Evolutionary conservation across 2,113 vertebrate species (phyloP), one percentile per base, ranked within the genome.

Genomic region (Boulengeromyrus knoepffleri): DNA sequence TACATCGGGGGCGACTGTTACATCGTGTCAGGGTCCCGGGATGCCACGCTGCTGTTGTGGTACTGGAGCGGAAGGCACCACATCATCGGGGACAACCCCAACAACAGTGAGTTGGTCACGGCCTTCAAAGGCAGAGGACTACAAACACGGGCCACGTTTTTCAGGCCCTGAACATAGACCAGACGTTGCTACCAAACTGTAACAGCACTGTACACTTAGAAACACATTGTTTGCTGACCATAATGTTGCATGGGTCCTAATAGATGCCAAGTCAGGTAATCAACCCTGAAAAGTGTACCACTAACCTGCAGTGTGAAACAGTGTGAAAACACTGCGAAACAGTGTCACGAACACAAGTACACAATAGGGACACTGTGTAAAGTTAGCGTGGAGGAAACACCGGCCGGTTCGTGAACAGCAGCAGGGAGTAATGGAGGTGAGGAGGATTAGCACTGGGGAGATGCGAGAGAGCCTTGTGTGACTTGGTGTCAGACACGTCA

Each of bases 1-100:
- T 99, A 99, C 93, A 99, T 99, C 0, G 99, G 99, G 8, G 99
- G 99, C 0, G 99, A 99, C 90, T 99, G 99, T 95, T 99, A 99
- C 94, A 98, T 99, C 0, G 98, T 99, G 88, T 99, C 98, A 0
- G 99, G 99, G 2, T 99, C 99, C 46, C 96, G 98, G 0, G 99
- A 99, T 0, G 98, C 98, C 4, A 99, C 99, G 0, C 94, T 99
- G 92, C 96, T 99, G 86, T 97, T 99, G 70, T 99, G 98, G 99
- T 99, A 99, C 89, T 99, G 99, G 98, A 99, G 99, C 58, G 99
- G 99, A 2, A 94, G 98, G 8, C 99, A 99, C 91, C 98, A 99
- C 52, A 99, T 99, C 89, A 99, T 99, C 77, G 99, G 98, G 50
- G 99, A 99, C 95, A 99, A 99, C 93, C 98, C 98, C 12, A 99